phyloP scores from a whole-genome alignment of 1,140 invertebrate species.

The Apis laboriosa region DNA sequence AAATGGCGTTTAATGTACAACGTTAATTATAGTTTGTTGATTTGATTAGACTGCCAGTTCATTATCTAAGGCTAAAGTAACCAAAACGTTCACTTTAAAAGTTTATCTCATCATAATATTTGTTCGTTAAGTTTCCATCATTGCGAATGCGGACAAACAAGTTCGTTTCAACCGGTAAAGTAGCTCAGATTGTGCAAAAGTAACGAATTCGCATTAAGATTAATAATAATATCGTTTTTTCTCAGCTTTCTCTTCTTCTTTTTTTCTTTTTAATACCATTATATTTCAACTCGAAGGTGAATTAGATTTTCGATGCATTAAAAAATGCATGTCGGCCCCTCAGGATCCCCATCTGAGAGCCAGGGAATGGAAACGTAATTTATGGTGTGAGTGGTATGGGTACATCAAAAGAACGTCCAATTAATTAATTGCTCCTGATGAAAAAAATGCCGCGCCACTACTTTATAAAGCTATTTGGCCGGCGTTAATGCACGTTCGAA shows the following conservation, averaged over 20 bases:
- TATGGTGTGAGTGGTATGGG: slow-evolving; percentile 23
- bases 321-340: slow-evolving; percentile 26
- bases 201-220: slow-evolving; percentile 42
- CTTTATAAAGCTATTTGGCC: slow-evolving; percentile 18
- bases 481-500: slow-evolving; percentile 7
- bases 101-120: neutral
- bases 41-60: too few species aligned
- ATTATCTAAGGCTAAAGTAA: neutral
- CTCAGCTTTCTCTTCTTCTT: too few species aligned
- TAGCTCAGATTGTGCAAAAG: slow-evolving; percentile 6
- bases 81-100: neutral
- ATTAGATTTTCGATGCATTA: slow-evolving; percentile 46
- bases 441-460: slow-evolving; percentile 19
- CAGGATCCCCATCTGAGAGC: slow-evolving; percentile 25
- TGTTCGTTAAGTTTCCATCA: neutral
- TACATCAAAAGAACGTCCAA: slow-evolving; percentile 52
- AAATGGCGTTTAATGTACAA: neutral
- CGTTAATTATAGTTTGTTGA: neutral
- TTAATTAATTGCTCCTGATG: slow-evolving; percentile 43
- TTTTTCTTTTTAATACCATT: neutral
- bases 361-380: slow-evolving; percentile 41
- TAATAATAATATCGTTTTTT: slow-evolving; percentile 1
- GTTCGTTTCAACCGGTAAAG: neutral
- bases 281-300: neutral
- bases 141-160: neutral